These are phyloP conservation scores for Diploptera punctata DNA, from an alignment of 2,888 invertebrate species.

Conservation along the genomic window DNA sequence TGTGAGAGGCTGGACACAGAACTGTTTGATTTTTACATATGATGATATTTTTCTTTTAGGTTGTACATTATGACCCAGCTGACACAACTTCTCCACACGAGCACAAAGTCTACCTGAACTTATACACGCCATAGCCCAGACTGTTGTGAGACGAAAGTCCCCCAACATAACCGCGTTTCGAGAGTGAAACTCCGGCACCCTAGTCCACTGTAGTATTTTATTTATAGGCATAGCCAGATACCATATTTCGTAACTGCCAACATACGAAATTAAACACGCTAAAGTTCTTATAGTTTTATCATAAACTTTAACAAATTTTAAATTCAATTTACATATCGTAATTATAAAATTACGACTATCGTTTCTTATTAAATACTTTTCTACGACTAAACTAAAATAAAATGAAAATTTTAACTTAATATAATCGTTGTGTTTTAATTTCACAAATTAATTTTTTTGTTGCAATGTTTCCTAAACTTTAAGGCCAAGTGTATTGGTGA, in stretches of 20 bases:
- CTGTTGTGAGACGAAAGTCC: slow-evolving; percentile 67
- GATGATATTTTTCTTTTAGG: slow-evolving; percentile 70
- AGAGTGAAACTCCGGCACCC: slow-evolving; percentile 36
- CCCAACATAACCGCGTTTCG: slow-evolving; percentile 38
- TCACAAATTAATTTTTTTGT: too few species aligned
- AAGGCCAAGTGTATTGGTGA: too few species aligned
- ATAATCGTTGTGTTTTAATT: too few species aligned
- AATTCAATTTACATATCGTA: too few species aligned
- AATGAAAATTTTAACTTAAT: too few species aligned
- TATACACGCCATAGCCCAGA: slow-evolving; percentile 84
- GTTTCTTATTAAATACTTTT: too few species aligned
- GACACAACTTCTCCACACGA: slow-evolving; percentile 83
- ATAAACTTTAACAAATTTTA: too few species aligned
- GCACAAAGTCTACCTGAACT: slow-evolving; percentile 83
- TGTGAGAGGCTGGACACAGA: slow-evolving; percentile 63
- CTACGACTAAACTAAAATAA: too few species aligned
- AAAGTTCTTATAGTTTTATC: too few species aligned
- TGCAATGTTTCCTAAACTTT: too few species aligned
- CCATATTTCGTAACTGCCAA: background rate
- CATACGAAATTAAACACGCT: too few species aligned
- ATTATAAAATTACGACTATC: too few species aligned
- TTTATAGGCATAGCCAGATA: slow-evolving; percentile 18
- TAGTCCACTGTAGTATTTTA: slow-evolving; percentile 31
- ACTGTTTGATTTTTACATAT: slow-evolving; percentile 71
- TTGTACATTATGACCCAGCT: slow-evolving; percentile 72